Percentiles rank a stretch among this genome's conserved stretches.
phyloP scores from a whole-genome alignment of 2,888 invertebrate species.

The Latheticus oryzae region DNA sequence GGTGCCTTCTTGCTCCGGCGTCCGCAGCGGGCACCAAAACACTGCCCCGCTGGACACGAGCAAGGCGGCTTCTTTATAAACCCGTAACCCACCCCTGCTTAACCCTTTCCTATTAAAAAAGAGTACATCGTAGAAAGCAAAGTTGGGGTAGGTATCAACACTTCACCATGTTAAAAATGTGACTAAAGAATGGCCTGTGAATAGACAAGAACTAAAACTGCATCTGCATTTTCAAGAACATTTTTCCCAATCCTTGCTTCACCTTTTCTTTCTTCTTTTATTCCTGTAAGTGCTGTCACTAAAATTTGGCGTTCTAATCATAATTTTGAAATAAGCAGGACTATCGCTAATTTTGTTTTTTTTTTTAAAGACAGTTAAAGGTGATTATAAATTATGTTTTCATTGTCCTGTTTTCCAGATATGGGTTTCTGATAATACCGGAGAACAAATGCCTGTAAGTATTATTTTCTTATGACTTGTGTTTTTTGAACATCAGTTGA shows the following conservation, averaged over 20 bases:
- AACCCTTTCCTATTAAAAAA: conserved; percentile 10
- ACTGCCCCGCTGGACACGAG: conserved; percentile 66
- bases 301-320: too few species aligned
- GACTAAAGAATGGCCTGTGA: too few species aligned
- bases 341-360: conserved; percentile 7
- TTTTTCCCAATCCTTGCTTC: too few species aligned
- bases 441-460: conserved; percentile 88
- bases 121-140: not conserved
- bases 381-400: conserved; percentile 19
- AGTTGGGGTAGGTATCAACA: conserved; percentile 14
- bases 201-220: too few species aligned
- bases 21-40: conserved; percentile 67
- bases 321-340: conserved; percentile 1
- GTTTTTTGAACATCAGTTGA: not conserved
- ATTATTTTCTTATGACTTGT: conserved; percentile 39
- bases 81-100: conserved; percentile 57
- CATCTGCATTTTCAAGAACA: too few species aligned
- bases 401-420: conserved; percentile 70
- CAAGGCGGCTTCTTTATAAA: conserved; percentile 66
- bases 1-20: conserved; percentile 69
- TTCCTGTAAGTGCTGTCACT: too few species aligned
- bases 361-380: too few species aligned
- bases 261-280: too few species aligned
- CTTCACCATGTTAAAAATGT: too few species aligned
- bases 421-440: conserved; percentile 79